Base-by-base conservation (phyloP, 2,888 invertebrate genomes). In the Apamea epomidion region DNA sequence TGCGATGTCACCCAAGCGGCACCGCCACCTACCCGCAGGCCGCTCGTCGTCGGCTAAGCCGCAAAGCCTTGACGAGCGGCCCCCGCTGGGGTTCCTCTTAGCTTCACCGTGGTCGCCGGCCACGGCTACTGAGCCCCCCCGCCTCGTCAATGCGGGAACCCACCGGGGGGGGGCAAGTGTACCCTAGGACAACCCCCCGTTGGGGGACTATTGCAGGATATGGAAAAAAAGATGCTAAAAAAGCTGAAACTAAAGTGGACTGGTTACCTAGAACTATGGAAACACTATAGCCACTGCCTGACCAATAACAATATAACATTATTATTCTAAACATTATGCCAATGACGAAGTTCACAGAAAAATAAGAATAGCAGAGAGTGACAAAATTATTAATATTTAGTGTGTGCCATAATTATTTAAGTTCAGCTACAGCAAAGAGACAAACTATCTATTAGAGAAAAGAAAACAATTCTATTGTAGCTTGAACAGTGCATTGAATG, bases 401-500 rank as follows among this genome's bases (percentile, higher is more conserved):
- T 21, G 32, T 64, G 21, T 32, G 64, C 4, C 21, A 65, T 21
- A 21, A 12, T 21, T 21, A 21, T 64, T 18, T 32, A 65, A 21
- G 21, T 65, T 21, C 65, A 37, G 5, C 12, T 37, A 37, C 1
- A 71, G 18, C 0, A 48, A 64, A 69, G n/a, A 62, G n/a, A 14
- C n/a, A 29, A 42, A 37, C 37, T 51, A 54, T 60, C 2, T 32
- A 51, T 45, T 32, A 75, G 14, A 65, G 29, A 29, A 73, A 71
- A 76, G 74, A 69, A 76, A 84, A 71, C 54, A 65, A 62, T 72
- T 65, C 21, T 70, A 64, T 84, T 76, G 70, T 60, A 69, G 21
- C 65, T 48, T 70, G 6, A 76, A 75, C 25, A 54, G 60, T 72
- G 21, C 48, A 86, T 81, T 86, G 81, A 87, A 86, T 81, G 18